Evolutionary conservation across 2,888 invertebrate genomes (phyloP).

Genomic region (Merodon equestris): DNA sequence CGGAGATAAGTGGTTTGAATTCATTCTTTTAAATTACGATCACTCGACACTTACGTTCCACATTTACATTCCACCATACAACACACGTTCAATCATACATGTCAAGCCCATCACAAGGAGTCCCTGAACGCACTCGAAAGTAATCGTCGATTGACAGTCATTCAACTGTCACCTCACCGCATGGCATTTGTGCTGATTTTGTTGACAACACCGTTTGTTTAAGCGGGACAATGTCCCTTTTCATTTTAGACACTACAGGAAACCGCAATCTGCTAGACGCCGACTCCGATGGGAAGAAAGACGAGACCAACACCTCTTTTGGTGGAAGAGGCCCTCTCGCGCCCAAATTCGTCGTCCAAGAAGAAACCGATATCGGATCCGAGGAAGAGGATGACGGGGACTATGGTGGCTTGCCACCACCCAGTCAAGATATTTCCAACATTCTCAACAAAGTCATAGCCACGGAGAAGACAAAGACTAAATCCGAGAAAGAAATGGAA

Average conservation of each 20-base stretch:
- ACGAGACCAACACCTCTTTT: neutral
- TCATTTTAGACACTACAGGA: constrained; percentile 74
- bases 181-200: constrained; percentile 6
- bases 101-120: too few relatives aligned
- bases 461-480: constrained; percentile 42
- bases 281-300: constrained; percentile 14
- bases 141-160: neutral
- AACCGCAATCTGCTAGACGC: constrained; percentile 71
- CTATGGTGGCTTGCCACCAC: constrained; percentile 69
- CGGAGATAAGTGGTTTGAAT: too few relatives aligned
- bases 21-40: too few relatives aligned
- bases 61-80: too few relatives aligned
- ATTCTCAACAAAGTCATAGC: constrained; percentile 70
- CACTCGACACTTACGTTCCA: too few relatives aligned
- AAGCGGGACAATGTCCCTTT: constrained; percentile 72
- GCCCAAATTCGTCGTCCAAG: constrained; percentile 35
- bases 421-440: constrained; percentile 69
- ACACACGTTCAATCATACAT: too few relatives aligned
- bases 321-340: constrained; percentile 25
- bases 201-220: neutral
- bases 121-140: too few relatives aligned
- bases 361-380: constrained; percentile 46
- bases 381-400: constrained; percentile 71
- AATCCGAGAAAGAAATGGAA: constrained; percentile 70
- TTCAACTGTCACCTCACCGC: neutral